These are phyloP conservation scores for Petrocephalus sullivani DNA, from an alignment of 2,797 vertebrate species.

Conservation along the genomic window DNA sequence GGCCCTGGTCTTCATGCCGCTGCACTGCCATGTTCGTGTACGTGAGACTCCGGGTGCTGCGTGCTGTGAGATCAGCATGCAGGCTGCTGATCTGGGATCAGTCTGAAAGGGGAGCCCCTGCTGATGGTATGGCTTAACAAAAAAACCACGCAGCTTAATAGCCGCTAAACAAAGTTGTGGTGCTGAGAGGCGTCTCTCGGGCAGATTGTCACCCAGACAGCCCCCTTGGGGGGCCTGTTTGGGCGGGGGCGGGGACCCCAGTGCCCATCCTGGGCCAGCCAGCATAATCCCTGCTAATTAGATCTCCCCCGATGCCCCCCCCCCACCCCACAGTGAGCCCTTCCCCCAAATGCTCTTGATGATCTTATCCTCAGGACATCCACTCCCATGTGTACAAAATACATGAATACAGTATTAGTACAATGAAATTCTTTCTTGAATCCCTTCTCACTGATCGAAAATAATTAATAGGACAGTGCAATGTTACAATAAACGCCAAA, in stretches of 20 bases:
- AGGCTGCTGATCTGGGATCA: neutral
- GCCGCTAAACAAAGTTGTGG: neutral
- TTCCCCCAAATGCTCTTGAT: neutral
- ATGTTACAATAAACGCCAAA: neutral
- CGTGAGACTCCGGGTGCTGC: neutral
- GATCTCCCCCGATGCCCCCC: conserved; percentile 51
- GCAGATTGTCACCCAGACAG: conserved; percentile 26
- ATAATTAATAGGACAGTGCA: neutral
- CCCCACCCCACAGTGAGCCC: conserved; percentile 47
- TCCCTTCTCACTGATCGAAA: neutral
- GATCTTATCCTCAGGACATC: neutral
- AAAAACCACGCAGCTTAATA: neutral
- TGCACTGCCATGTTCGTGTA: neutral
- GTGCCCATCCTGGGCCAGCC: conserved; percentile 49
- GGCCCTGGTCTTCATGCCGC: neutral
- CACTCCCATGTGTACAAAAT: neutral
- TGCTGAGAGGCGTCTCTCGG: neutral
- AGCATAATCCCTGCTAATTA: conserved; percentile 65
- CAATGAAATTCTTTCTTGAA: neutral
- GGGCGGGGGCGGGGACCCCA: conserved; percentile 44
- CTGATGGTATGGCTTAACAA: neutral
- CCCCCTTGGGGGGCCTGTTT: conserved; percentile 31
- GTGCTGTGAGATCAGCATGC: neutral
- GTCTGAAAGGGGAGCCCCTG: neutral
- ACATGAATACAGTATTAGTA: neutral